phyloP scores from a whole-genome alignment of 2,888 invertebrate species.

The Leuctra nigra region DNA sequence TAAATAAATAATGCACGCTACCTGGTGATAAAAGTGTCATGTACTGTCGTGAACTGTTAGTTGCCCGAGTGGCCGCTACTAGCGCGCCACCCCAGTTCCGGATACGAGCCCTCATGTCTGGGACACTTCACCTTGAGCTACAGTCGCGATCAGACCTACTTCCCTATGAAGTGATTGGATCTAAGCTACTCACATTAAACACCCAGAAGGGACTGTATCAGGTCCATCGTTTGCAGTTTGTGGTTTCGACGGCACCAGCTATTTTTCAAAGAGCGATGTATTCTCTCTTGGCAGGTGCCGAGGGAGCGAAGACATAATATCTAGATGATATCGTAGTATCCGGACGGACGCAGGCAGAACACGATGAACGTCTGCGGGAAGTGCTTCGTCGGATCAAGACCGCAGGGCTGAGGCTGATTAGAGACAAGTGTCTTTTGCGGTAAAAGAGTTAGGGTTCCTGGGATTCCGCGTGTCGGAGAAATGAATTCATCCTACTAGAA shows the following conservation, averaged over 20 bases:
- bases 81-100: no score
- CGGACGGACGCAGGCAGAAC: background rate
- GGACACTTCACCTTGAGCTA: no score
- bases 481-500: slow-evolving; percentile 25
- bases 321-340: slow-evolving; percentile 27
- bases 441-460: slow-evolving; percentile 21
- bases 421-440: no score
- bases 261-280: slow-evolving; percentile 29
- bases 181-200: slow-evolving; percentile 1
- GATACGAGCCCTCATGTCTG: no score
- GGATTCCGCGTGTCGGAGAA: slow-evolving; percentile 21
- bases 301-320: slow-evolving; percentile 19
- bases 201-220: slow-evolving; percentile 17
- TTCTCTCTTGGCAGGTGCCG: slow-evolving; percentile 20
- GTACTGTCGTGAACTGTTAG: no score
- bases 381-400: background rate
- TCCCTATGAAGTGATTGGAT: no score
- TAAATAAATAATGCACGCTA: no score
- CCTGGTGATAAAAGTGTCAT: no score
- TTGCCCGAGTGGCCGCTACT: no score
- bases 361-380: background rate
- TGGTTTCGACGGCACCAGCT: slow-evolving; percentile 17
- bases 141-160: no score
- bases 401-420: no score
- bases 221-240: slow-evolving; percentile 26